phyloP scores from a whole-genome alignment of 2,797 vertebrate genomes.

The Mareca penelope region DNA sequence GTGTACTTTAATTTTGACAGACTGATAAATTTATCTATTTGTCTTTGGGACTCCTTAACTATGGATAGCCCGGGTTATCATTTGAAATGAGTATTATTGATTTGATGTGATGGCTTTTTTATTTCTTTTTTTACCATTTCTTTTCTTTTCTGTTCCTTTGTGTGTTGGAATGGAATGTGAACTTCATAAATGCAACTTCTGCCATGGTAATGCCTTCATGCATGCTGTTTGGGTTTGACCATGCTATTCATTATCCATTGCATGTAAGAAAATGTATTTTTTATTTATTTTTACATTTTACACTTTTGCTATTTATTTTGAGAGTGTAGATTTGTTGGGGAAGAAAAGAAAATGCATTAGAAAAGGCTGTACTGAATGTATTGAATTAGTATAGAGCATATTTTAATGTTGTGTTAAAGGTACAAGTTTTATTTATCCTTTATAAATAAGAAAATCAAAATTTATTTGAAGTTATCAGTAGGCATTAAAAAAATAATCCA shows the following conservation, averaged over 20 bases:
- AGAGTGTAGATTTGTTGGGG: background rate
- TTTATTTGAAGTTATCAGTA: background rate
- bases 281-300: constrained; percentile 68
- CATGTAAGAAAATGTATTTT: constrained; percentile 79
- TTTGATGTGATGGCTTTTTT: constrained; percentile 53
- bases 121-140: constrained; percentile 66
- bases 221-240: constrained; percentile 82
- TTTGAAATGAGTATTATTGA: constrained; percentile 44
- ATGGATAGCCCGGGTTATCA: constrained; percentile 66
- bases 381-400: background rate
- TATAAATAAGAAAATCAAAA: background rate
- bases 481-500: background rate
- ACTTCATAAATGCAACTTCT: constrained; percentile 76
- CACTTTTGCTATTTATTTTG: constrained; percentile 41
- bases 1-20: background rate
- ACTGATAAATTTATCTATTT: background rate
- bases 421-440: background rate
- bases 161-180: constrained; percentile 80
- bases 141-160: constrained; percentile 76
- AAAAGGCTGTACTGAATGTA: background rate
- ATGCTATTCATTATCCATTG: constrained; percentile 80
- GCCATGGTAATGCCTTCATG: constrained; percentile 78
- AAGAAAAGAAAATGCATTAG: background rate
- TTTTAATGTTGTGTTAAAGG: background rate
- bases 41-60: constrained; percentile 63